Evolutionary conservation across 2,113 vertebrate species (phyloP).

Genomic region (Clarias magur): DNA sequence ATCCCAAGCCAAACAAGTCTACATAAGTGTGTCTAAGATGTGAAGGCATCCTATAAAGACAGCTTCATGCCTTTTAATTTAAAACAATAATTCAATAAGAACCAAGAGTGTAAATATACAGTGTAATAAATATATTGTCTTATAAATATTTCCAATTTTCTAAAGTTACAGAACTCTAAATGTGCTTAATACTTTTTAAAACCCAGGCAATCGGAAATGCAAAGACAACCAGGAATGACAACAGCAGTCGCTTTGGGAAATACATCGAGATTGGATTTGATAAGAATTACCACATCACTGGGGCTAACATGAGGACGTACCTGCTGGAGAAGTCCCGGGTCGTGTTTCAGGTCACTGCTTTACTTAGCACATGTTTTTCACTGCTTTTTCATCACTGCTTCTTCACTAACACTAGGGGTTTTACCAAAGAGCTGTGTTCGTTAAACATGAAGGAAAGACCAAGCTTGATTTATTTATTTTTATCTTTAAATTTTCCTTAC

Average conservation of each 20-base stretch:
- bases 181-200: not conserved
- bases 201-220: slow-evolving; percentile 93
- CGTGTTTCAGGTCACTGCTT: slow-evolving; percentile 89
- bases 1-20: not conserved
- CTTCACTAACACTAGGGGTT: not conserved
- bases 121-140: not conserved
- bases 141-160: not conserved
- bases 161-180: not conserved
- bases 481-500: not conserved
- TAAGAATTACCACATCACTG: slow-evolving; percentile 84
- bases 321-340: slow-evolving; percentile 96
- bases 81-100: not conserved
- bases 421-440: not conserved
- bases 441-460: not conserved
- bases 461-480: not conserved
- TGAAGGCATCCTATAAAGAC: not conserved
- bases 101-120: not conserved
- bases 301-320: slow-evolving; percentile 97
- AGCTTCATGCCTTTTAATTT: not conserved
- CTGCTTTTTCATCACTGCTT: not conserved
- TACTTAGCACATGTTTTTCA: not conserved
- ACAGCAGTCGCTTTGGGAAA: slow-evolving; percentile 98
- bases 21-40: not conserved
- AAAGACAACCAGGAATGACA: slow-evolving; percentile 98
- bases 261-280: slow-evolving; percentile 98